phyloP scores from a whole-genome alignment of 2,888 invertebrate genomes.

The Galeruca laticollis region DNA sequence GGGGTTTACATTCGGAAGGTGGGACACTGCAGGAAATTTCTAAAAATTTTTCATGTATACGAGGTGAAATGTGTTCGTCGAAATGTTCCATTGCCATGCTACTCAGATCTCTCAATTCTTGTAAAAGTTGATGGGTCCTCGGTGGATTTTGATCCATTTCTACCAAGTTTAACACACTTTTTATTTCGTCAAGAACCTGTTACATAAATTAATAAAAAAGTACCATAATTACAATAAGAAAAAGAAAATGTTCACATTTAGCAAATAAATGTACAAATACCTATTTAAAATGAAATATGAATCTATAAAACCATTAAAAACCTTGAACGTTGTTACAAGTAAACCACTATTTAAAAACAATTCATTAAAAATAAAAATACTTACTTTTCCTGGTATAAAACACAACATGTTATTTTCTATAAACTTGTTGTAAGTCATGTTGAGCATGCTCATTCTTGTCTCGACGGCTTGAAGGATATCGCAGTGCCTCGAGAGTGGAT shows the following conservation, averaged over 20 bases:
- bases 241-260: no score
- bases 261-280: no score
- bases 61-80: constrained; percentile 86
- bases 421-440: constrained; percentile 92
- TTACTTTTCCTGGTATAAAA: constrained; percentile 93
- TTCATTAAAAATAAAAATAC: constrained; percentile 34
- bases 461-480: constrained; percentile 92
- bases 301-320: no score
- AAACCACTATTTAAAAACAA: no score
- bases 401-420: constrained; percentile 87
- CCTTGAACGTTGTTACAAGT: no score
- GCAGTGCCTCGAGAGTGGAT: constrained; percentile 87
- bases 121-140: constrained; percentile 80
- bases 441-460: constrained; percentile 90
- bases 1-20: constrained; percentile 45
- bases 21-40: constrained; percentile 20
- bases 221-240: no score
- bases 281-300: no score
- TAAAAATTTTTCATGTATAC: constrained; percentile 56
- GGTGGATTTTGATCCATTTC: constrained; percentile 77
- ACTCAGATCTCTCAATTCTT: constrained; percentile 91
- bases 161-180: constrained; percentile 78
- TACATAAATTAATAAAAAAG: no score
- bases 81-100: constrained; percentile 97
- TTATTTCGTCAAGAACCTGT: constrained; percentile 90